phyloP scores from a whole-genome alignment of 2,888 invertebrate genomes.

The Ophion slaviceki region DNA sequence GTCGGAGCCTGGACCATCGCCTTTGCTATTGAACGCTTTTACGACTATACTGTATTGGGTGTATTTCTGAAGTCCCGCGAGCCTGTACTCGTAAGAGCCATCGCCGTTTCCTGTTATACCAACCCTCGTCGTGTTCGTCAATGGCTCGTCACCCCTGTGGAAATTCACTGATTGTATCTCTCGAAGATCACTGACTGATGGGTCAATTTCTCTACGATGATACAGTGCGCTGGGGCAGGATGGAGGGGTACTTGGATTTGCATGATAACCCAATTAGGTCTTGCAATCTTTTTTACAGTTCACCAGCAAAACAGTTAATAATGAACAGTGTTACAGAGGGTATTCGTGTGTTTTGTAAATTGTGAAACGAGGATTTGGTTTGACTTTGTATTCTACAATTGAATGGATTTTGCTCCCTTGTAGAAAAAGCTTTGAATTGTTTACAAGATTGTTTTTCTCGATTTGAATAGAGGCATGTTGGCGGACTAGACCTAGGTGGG shows the following conservation, averaged over 20 bases:
- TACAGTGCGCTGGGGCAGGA: background rate
- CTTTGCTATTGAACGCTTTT: conserved; percentile 94
- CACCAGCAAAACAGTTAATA: no score
- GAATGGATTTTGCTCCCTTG: no score
- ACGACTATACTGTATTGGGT: conserved; percentile 93
- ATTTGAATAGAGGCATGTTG: no score
- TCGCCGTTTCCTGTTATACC: conserved; percentile 84
- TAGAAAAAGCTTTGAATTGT: no score
- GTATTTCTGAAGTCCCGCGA: conserved; percentile 90
- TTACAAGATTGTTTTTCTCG: no score
- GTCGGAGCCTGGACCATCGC: conserved; percentile 93
- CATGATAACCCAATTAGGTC: background rate
- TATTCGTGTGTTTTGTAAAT: no score
- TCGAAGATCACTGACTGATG: background rate
- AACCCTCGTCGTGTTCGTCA: conserved; percentile 78
- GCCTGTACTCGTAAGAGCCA: conserved; percentile 84
- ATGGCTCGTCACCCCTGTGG: conserved; percentile 77
- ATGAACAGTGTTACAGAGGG: no score
- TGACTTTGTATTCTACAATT: no score
- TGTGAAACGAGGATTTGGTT: no score
- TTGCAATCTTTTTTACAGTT: background rate
- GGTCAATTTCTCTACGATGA: background rate
- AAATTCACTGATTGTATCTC: conserved; percentile 16
- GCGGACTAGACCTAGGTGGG: no score
- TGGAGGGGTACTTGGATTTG: background rate